phyloP scores from a whole-genome alignment of 2,797 vertebrate species.

The Rousettus madagascariensis region DNA sequence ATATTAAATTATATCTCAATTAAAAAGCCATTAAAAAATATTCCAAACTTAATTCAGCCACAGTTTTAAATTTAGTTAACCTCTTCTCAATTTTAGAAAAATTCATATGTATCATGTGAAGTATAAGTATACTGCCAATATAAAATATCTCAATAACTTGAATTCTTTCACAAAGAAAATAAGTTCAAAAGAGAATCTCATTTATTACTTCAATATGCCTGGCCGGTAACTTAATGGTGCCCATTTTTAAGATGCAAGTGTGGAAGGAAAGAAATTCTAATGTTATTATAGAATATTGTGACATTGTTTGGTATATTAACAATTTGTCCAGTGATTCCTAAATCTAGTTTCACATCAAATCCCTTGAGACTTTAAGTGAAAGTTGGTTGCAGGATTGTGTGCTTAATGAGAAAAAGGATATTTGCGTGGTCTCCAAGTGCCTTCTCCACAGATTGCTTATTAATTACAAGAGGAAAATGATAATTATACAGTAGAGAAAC shows the following conservation, averaged over 20 bases:
- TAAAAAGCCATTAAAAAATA: constrained; percentile 20
- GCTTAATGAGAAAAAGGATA: neutral
- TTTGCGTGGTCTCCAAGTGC: neutral
- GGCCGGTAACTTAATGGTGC: neutral
- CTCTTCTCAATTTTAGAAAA: neutral
- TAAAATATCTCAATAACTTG: neutral
- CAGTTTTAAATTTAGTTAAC: constrained; percentile 7
- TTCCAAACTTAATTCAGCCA: constrained; percentile 2
- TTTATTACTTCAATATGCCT: neutral
- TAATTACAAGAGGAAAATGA: neutral
- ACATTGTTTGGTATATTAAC: neutral
- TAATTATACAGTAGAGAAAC: neutral
- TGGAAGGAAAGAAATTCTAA: neutral
- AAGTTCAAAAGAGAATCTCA: neutral
- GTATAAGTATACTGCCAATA: neutral
- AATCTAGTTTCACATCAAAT: neutral
- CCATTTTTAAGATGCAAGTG: neutral
- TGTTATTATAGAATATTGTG: neutral
- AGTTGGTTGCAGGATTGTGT: neutral
- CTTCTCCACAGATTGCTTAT: neutral
- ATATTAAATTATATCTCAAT: neutral
- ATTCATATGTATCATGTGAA: neutral
- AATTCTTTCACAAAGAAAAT: neutral
- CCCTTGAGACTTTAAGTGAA: neutral
- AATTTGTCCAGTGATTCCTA: neutral